A percentile compares a stretch with the other conserved stretches of the same genome.
Conservation (phyloP, 2,797 vertebrate genomes). For the Sebastes goodei region DNA sequence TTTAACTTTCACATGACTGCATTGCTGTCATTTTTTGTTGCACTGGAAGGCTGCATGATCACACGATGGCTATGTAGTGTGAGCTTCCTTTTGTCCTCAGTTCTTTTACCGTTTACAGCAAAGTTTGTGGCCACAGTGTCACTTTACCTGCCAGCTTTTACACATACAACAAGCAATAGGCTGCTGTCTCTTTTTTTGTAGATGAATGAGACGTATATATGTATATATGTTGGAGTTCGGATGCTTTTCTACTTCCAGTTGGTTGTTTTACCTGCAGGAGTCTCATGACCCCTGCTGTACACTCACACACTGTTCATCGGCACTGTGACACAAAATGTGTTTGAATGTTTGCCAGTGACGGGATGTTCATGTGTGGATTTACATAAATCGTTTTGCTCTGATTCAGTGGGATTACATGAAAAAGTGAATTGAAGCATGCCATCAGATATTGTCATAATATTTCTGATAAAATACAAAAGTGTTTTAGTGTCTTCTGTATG, state of each 20-base stretch:
- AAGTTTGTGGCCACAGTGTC: not conserved
- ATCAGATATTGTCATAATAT: not conserved
- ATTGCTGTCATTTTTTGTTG: slow-evolving; percentile 6
- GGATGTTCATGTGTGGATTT: not conserved
- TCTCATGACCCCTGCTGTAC: slow-evolving; percentile 22
- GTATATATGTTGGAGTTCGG: not conserved
- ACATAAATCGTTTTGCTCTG: not conserved
- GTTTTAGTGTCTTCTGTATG: not conserved
- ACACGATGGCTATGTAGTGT: not conserved
- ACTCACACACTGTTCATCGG: not conserved
- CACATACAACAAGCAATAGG: not conserved
- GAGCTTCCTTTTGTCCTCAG: not conserved
- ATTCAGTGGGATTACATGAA: not conserved
- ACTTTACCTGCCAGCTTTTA: not conserved
- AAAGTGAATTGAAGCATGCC: not conserved
- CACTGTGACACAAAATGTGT: not conserved
- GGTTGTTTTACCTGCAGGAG: slow-evolving; percentile 1
- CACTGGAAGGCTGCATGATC: not conserved
- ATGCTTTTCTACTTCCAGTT: not conserved
- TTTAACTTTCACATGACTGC: slow-evolving; percentile 5
- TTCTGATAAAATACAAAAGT: not conserved
- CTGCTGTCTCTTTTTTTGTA: not conserved
- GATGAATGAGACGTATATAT: not conserved
- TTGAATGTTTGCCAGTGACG: not conserved
- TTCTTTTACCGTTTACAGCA: not conserved